Evolutionary conservation across 2,888 invertebrate genomes (phyloP).

Genomic region (Brachypalpus laphriformis): DNA sequence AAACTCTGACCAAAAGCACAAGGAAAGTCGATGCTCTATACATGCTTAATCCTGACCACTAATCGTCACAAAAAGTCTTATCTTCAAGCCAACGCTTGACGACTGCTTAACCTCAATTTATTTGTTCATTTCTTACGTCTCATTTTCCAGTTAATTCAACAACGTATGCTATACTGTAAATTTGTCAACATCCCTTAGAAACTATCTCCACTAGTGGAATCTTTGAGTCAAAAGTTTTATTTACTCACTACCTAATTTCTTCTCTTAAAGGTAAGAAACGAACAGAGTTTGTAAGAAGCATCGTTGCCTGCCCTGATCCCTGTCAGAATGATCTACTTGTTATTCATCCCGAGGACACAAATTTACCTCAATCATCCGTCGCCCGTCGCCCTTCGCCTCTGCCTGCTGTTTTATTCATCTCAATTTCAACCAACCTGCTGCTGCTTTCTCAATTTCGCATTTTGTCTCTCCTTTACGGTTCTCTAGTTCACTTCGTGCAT

Average conservation of each 20-base stretch:
- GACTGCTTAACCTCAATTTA: not conserved
- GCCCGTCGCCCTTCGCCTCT: not conserved
- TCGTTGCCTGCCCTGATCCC: constrained; percentile 6
- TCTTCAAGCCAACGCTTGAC: too few species aligned
- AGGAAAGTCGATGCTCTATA: too few species aligned
- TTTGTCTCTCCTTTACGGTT: constrained; percentile 28
- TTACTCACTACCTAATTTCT: not conserved
- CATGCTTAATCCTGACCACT: too few species aligned
- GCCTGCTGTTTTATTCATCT: constrained; percentile 63
- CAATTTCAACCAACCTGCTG: constrained; percentile 43
- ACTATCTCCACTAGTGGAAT: constrained; percentile 1
- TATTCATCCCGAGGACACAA: constrained; percentile 66
- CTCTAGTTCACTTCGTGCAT: constrained; percentile 16
- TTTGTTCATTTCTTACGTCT: not conserved
- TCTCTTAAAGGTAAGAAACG: not conserved
- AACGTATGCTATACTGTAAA: not conserved
- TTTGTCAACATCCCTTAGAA: constrained; percentile 17
- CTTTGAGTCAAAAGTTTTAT: constrained; percentile 25
- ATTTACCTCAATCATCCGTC: constrained; percentile 67
- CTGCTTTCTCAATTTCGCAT: constrained; percentile 37
- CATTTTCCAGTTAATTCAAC: not conserved
- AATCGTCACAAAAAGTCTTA: too few species aligned
- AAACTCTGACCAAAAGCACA: too few species aligned
- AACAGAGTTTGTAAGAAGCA: constrained; percentile 10
- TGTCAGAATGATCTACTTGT: constrained; percentile 64